phyloP scores from a whole-genome alignment of 2,113 vertebrate species.

The Tetraodon nigroviridis region DNA sequence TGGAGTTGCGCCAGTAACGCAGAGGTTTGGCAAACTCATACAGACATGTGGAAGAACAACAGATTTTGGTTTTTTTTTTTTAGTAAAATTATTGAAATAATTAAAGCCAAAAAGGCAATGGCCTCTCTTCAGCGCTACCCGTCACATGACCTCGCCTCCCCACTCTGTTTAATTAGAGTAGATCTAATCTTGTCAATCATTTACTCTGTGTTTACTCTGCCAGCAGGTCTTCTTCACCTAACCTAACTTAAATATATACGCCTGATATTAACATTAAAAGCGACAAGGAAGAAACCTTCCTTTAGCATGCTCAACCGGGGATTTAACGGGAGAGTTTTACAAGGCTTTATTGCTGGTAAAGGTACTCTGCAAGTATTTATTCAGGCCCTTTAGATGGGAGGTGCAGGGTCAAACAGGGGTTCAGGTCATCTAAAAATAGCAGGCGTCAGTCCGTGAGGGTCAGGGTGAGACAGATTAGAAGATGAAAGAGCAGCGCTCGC shows the following conservation, averaged over 20 bases:
- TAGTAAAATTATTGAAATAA: not conserved
- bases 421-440: conserved; percentile 74
- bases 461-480: conserved; percentile 32
- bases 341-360: conserved; percentile 11
- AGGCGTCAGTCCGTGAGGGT: conserved; percentile 21
- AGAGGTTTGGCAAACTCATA: not conserved
- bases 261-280: conserved; percentile 6
- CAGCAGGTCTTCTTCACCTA: conserved; percentile 15
- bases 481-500: conserved; percentile 20
- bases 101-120: not conserved
- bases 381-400: conserved; percentile 27
- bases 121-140: not conserved
- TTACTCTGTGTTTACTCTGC: conserved; percentile 56
- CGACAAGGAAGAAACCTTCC: not conserved
- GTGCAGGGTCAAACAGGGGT: conserved; percentile 6
- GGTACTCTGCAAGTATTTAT: conserved; percentile 53
- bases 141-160: conserved; percentile 47
- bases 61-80: not conserved
- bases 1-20: not conserved
- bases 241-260: conserved; percentile 10
- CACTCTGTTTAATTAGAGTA: conserved; percentile 40
- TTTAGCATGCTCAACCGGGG: not conserved
- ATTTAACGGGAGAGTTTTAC: not conserved
- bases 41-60: no score
- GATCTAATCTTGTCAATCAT: conserved; percentile 53